A percentile compares a stretch with the other conserved stretches of the same genome.
These are phyloP conservation scores for Phrynosoma blainvillii DNA, from an alignment of 2,113 vertebrate species.

Conservation along the genomic window DNA sequence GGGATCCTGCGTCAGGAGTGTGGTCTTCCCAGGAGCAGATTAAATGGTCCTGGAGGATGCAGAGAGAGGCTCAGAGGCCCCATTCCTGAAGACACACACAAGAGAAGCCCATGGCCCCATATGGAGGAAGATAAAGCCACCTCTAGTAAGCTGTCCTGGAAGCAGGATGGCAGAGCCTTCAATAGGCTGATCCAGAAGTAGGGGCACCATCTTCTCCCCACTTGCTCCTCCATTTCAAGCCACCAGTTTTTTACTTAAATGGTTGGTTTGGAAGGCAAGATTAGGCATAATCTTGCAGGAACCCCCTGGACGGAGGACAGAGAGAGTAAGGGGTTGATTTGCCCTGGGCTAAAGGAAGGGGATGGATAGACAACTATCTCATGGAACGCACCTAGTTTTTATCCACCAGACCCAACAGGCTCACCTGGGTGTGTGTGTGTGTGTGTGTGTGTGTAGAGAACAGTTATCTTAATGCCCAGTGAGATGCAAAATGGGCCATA, in stretches of 20 bases:
- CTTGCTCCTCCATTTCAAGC: neutral
- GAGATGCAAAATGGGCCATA: too few species aligned
- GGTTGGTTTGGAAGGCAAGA: neutral
- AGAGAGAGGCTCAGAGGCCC: neutral
- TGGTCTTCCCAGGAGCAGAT: neutral
- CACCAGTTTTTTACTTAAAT: too few species aligned
- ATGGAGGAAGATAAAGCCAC: too few species aligned
- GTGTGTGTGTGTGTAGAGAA: too few species aligned
- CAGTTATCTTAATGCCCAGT: too few species aligned
- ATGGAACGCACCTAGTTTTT: neutral
- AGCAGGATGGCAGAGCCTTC: neutral
- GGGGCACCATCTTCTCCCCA: neutral
- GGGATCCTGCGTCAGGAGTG: neutral
- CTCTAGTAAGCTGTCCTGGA: neutral
- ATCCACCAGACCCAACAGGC: neutral
- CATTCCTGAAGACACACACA: neutral
- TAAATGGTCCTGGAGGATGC: neutral
- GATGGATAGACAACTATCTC: neutral
- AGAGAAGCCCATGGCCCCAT: too few species aligned
- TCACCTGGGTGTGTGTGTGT: neutral
- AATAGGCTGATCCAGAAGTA: neutral
- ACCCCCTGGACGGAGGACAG: too few species aligned
- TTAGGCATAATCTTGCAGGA: neutral
- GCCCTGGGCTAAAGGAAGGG: too few species aligned
- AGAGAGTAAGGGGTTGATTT: too few species aligned